These are phyloP conservation scores for Meta bourneti DNA, from an alignment of 2,888 invertebrate genomes.

Conservation along the genomic window DNA sequence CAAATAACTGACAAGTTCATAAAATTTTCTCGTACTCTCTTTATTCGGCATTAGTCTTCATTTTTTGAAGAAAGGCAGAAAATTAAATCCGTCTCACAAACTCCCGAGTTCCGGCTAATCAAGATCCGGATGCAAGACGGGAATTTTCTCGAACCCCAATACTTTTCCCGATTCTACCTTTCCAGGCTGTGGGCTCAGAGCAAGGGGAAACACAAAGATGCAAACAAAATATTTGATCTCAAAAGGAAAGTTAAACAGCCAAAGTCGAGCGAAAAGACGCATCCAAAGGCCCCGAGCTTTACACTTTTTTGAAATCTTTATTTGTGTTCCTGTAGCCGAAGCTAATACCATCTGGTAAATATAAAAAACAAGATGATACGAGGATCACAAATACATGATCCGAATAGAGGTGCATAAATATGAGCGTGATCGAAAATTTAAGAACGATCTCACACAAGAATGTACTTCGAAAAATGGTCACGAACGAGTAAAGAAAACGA, in stretches of 20 bases:
- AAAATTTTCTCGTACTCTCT: too few species aligned
- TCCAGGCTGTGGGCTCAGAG: too few species aligned
- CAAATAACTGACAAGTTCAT: too few species aligned
- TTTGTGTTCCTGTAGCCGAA: not conserved
- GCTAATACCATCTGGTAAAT: not conserved
- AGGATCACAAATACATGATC: conserved; percentile 4
- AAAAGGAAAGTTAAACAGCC: not conserved
- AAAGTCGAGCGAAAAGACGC: not conserved
- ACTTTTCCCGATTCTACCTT: too few species aligned
- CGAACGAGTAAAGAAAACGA: conserved; percentile 3
- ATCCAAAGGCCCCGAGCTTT: not conserved
- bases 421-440: conserved; percentile 11
- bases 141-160: too few species aligned
- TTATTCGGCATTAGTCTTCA: too few species aligned
- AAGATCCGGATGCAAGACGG: too few species aligned
- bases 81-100: too few species aligned
- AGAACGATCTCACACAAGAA: conserved; percentile 4
- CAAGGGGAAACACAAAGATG: not conserved
- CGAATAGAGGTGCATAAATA: not conserved
- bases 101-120: too few species aligned
- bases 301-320: not conserved
- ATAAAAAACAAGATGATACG: not conserved
- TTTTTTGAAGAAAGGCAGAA: too few species aligned
- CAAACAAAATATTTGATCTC: not conserved
- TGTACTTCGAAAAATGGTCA: conserved; percentile 3